Evolutionary conservation across 2,113 vertebrate genomes (phyloP).

Genomic region (Natator depressus): DNA sequence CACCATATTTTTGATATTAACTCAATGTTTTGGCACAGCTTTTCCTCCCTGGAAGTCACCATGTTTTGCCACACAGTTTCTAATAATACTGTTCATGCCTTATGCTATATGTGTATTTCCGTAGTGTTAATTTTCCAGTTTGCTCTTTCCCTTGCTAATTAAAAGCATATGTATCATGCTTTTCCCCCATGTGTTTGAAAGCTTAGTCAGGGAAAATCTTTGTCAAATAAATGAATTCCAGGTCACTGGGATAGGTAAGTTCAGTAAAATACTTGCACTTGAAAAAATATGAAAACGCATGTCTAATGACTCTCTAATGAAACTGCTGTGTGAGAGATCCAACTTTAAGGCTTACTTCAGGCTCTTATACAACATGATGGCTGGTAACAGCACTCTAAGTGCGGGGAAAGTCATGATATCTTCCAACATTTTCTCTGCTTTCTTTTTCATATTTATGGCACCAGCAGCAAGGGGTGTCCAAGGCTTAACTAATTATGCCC

Average conservation of each 20-base stretch:
- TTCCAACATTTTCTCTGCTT: constrained; percentile 13
- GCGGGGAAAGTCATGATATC: constrained; percentile 33
- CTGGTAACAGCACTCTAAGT: constrained; percentile 21
- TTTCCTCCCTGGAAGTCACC: background rate
- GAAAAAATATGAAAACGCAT: constrained; percentile 27
- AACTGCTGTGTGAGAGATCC: constrained; percentile 49
- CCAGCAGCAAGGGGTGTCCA: constrained; percentile 49
- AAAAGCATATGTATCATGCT: constrained; percentile 56
- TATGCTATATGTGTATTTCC: background rate
- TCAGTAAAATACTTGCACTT: constrained; percentile 37
- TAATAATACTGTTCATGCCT: background rate
- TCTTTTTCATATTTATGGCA: constrained; percentile 44
- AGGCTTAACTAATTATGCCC: background rate
- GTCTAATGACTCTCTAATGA: constrained; percentile 46
- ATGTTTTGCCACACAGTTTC: background rate
- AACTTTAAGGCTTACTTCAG: constrained; percentile 67
- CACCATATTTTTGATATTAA: background rate
- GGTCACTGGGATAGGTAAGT: constrained; percentile 47
- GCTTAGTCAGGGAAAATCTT: constrained; percentile 38
- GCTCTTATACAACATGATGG: constrained; percentile 41
- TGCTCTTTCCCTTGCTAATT: background rate
- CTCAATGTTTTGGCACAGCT: background rate
- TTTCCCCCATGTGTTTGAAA: constrained; percentile 14
- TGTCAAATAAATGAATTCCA: constrained; percentile 60
- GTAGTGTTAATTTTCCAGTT: constrained; percentile 26